Conservation (phyloP, 30 jellyfish, hydroid and myxozoan genomes). For the Sanderia malayensis region DNA sequence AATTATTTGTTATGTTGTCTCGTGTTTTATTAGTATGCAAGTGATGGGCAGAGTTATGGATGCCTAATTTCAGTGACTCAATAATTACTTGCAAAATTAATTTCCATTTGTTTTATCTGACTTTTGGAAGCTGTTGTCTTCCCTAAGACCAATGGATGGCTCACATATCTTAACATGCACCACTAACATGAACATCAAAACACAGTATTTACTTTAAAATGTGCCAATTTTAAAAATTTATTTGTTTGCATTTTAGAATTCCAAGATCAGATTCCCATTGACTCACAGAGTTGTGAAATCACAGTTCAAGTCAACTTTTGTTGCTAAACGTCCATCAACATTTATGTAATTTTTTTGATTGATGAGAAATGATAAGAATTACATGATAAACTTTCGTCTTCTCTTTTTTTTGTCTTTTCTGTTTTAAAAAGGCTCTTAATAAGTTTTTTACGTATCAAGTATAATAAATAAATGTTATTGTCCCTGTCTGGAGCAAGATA, state of each 20-base stretch:
- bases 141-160: background rate
- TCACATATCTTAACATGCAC: no score
- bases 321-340: conserved; percentile 89
- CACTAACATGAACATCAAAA: no score
- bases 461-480: no score
- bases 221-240: background rate
- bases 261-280: conserved; percentile 91
- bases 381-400: no score
- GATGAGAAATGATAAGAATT: no score
- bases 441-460: no score
- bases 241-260: conserved; percentile 55
- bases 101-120: conserved; percentile 1
- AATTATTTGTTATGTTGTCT: no score
- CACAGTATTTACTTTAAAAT: no score
- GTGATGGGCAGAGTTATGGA: conserved; percentile 83
- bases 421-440: no score
- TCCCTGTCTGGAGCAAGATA: no score
- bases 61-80: conserved; percentile 37
- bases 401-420: no score
- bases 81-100: conserved; percentile 74
- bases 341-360: conserved; percentile 66
- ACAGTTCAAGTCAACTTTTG: conserved; percentile 77
- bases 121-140: conserved; percentile 8
- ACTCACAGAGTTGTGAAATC: conserved; percentile 92
- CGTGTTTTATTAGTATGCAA: no score